Evolutionary conservation across 2,797 vertebrate genomes (phyloP).

Genomic region (Phoebastria nigripes): DNA sequence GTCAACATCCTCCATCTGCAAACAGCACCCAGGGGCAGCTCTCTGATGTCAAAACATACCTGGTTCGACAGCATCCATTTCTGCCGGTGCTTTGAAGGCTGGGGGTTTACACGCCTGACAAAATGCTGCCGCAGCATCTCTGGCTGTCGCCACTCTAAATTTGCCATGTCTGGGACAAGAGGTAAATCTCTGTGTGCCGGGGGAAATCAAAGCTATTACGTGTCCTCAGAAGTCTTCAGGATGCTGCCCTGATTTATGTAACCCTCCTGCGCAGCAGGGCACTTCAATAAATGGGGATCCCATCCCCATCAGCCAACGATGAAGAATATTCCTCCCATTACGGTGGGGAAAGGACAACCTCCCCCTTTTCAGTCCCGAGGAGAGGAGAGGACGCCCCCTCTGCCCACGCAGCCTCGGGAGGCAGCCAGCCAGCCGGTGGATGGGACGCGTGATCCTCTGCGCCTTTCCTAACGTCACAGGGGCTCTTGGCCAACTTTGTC

Average conservation of each 20-base stretch:
- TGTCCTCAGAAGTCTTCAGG: background rate
- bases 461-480: background rate
- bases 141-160: background rate
- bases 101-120: background rate
- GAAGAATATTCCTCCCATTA: background rate
- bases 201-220: background rate
- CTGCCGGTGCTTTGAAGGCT: background rate
- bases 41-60: slow-evolving; percentile 10
- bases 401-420: accelerated
- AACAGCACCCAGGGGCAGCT: slow-evolving; percentile 4
- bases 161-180: background rate
- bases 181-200: background rate
- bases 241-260: background rate
- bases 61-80: background rate
- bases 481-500: background rate
- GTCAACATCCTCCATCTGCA: slow-evolving; percentile 21
- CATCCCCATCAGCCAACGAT: background rate
- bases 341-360: background rate
- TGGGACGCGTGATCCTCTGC: accelerated
- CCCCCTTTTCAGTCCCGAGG: background rate
- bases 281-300: background rate
- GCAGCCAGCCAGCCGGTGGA: background rate
- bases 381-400: background rate
- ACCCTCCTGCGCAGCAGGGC: background rate
- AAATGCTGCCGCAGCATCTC: background rate